phyloP scores from a whole-genome alignment of 2,888 invertebrate genomes.

The Apocheima hispidaria region DNA sequence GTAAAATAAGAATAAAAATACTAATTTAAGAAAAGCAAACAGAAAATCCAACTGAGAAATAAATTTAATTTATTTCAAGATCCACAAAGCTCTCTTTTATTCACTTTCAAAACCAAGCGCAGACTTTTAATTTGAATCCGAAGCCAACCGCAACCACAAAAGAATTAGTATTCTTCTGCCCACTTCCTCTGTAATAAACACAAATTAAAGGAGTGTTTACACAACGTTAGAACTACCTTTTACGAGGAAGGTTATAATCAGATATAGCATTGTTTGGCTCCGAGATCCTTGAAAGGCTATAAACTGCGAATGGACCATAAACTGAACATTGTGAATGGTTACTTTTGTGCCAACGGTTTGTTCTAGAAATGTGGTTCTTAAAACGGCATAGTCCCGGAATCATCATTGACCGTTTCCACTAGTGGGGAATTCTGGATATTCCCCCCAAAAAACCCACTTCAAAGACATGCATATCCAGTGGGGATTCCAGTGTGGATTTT shows the following conservation, averaged over 20 bases:
- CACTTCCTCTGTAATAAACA: constrained; percentile 30
- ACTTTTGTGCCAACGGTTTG: constrained; percentile 9
- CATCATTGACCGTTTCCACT: no score
- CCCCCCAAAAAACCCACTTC: no score
- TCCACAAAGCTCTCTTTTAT: constrained; percentile 27
- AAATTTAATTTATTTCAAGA: constrained; percentile 28
- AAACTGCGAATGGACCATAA: constrained; percentile 52
- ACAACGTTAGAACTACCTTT: constrained; percentile 24
- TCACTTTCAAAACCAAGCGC: constrained; percentile 24
- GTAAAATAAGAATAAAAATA: constrained; percentile 41
- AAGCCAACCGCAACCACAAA: constrained; percentile 17
- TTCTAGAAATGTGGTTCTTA: neutral
- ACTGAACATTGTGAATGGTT: constrained; percentile 58
- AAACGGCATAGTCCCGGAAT: no score
- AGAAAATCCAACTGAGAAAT: constrained; percentile 10
- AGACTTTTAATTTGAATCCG: constrained; percentile 30
- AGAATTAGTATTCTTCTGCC: constrained; percentile 33
- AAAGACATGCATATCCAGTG: no score
- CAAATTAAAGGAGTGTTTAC: constrained; percentile 38
- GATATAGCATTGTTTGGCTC: constrained; percentile 42
- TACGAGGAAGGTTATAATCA: constrained; percentile 28
- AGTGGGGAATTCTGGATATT: no score
- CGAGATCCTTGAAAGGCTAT: constrained; percentile 47
- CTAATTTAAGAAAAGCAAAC: constrained; percentile 27
- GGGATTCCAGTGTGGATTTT: no score